Evolutionary conservation across 92 coral and sea anemone genomes (phyloP).

Genomic region (Paragorgia papillata): DNA sequence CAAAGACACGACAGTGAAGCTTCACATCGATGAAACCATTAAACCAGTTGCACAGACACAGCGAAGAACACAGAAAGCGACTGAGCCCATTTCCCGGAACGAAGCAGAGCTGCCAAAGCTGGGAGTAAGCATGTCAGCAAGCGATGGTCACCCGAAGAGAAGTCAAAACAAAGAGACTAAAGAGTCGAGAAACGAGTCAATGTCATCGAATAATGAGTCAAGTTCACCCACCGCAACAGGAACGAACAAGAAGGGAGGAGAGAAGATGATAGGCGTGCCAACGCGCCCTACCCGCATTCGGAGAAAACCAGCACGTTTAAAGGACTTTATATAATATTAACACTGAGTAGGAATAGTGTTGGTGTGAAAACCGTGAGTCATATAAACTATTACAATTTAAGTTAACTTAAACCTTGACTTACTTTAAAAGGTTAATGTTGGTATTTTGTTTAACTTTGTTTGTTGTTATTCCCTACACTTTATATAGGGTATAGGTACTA

Average conservation of each 20-base stretch:
- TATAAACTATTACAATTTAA: no score
- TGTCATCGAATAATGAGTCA: neutral
- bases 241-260: neutral
- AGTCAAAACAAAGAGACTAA: neutral
- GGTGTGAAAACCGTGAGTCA: no score
- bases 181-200: slow-evolving; percentile 13
- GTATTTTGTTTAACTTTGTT: no score
- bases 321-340: slow-evolving; percentile 31
- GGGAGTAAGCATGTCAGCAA: neutral
- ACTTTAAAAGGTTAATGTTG: no score
- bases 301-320: slow-evolving; percentile 25
- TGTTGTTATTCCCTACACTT: no score
- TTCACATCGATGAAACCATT: no score
- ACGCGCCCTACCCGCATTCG: slow-evolving; percentile 21
- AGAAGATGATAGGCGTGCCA: neutral
- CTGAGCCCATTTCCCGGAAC: neutral
- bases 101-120: slow-evolving; percentile 6
- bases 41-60: no score
- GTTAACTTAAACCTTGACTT: no score
- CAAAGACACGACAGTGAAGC: no score
- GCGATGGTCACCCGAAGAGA: slow-evolving; percentile 11
- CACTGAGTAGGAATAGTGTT: no score
- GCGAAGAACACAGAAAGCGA: no score
- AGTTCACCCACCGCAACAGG: neutral
- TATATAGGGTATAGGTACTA: no score